Percentiles rank a stretch among this genome's conserved stretches.
Evolutionary conservation across 2,113 vertebrate genomes (phyloP).

Genomic region (Saccopteryx leptura): DNA sequence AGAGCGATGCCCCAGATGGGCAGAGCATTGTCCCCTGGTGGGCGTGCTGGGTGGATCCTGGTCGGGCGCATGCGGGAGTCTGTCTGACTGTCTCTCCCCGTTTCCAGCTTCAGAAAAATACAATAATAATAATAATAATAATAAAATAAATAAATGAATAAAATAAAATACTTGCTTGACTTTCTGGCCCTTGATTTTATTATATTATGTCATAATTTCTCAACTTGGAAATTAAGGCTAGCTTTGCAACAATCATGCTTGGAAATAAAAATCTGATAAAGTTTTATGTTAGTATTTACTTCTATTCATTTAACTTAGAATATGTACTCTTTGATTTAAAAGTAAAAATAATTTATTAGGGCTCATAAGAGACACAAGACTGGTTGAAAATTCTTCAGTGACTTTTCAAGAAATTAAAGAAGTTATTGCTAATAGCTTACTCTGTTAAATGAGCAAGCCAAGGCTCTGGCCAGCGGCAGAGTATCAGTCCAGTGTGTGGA

Average conservation of each 20-base stretch:
- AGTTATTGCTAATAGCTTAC: neutral
- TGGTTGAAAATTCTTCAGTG: neutral
- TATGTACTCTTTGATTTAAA: neutral
- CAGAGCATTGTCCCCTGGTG: too few species aligned
- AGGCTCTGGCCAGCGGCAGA: too few species aligned
- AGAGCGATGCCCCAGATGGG: too few species aligned
- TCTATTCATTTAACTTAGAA: neutral
- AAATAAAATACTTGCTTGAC: neutral
- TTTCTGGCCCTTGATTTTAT: neutral
- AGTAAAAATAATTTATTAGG: neutral
- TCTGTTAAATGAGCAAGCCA: neutral
- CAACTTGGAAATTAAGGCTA: neutral
- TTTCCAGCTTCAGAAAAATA: too few species aligned
- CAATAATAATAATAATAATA: too few species aligned
- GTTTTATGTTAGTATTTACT: neutral
- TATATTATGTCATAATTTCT: neutral
- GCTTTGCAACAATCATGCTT: neutral
- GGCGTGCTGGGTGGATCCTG: too few species aligned
- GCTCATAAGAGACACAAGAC: neutral
- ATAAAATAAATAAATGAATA: too few species aligned
- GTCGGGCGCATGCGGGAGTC: too few species aligned
- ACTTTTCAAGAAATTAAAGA: neutral
- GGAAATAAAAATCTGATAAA: neutral
- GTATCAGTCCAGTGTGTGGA: too few species aligned
- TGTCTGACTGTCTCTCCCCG: too few species aligned